Evolutionary conservation across 1,140 invertebrate genomes (phyloP).

Genomic region (Cotesia vestalis): DNA sequence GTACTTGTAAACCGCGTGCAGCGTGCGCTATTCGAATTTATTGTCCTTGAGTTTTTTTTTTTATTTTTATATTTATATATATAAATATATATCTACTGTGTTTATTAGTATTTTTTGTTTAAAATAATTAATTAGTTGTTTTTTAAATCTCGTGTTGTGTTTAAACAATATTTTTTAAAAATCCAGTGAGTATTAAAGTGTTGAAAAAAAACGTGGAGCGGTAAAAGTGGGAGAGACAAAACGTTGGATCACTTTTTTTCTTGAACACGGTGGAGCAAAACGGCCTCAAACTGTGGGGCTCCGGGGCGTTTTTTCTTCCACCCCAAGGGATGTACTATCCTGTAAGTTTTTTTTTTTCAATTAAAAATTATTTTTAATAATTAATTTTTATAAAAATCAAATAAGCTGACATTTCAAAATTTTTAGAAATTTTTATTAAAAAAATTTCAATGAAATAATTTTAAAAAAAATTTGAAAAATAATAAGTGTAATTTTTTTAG

Average conservation of each 20-base stretch:
- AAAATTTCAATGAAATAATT: no score
- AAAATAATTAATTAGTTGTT: not conserved
- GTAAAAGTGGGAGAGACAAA: constrained; percentile 36
- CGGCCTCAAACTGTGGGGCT: constrained; percentile 93
- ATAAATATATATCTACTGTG: not conserved
- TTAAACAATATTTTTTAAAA: not conserved
- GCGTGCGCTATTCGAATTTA: constrained; percentile 10
- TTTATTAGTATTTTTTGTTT: constrained; percentile 6
- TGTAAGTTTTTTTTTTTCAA: constrained; percentile 72
- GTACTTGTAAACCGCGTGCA: constrained; percentile 18
- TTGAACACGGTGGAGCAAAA: constrained; percentile 68
- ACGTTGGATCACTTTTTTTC: constrained; percentile 52
- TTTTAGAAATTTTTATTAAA: no score
- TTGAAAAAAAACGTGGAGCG: not conserved
- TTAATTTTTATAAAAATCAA: not conserved
- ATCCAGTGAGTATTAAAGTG: not conserved
- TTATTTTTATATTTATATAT: not conserved
- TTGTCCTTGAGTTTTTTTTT: constrained; percentile 6
- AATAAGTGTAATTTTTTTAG: no score
- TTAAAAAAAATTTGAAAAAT: no score
- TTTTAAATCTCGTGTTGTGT: not conserved
- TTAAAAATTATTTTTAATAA: not conserved
- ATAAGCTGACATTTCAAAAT: not conserved
- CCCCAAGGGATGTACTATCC: constrained; percentile 93
- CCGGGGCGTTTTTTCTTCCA: constrained; percentile 90